Conservation (phyloP, 2,888 invertebrate genomes). For the Megalurothrips usitatus region DNA sequence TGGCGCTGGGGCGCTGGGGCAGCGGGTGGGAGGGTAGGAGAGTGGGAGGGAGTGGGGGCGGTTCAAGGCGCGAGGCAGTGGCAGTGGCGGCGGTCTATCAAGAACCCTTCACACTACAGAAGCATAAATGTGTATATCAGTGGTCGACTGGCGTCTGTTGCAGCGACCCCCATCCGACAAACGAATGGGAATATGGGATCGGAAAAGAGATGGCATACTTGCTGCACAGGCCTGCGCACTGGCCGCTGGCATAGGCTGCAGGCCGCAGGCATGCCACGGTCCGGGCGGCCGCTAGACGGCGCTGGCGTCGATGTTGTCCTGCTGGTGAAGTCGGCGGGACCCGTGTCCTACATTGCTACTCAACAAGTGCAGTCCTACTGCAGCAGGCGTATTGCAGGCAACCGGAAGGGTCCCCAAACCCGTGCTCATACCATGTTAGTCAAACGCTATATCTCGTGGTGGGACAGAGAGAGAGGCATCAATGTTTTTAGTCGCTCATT, state of each 20-base stretch:
- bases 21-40: no score
- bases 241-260: no score
- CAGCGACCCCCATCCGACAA: background rate
- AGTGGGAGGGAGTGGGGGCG: background rate
- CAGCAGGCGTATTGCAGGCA: conserved; percentile 20
- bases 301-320: background rate
- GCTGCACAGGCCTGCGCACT: background rate
- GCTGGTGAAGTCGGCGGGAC: background rate
- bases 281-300: no score
- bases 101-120: background rate
- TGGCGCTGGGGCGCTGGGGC: no score
- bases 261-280: no score
- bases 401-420: background rate
- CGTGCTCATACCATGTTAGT: no score
- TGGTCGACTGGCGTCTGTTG: conserved; percentile 20
- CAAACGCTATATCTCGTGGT: background rate
- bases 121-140: background rate
- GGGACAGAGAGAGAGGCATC: background rate
- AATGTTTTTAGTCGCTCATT: background rate
- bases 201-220: conserved; percentile 7
- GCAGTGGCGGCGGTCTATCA: background rate
- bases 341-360: conserved; percentile 22
- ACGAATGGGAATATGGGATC: background rate
- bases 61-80: background rate
- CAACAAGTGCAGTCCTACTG: conserved; percentile 16